Percentiles rank a stretch among this genome's conserved stretches.
Conservation (phyloP, 2,113 vertebrate genomes). For the Microtus richardsoni region DNA sequence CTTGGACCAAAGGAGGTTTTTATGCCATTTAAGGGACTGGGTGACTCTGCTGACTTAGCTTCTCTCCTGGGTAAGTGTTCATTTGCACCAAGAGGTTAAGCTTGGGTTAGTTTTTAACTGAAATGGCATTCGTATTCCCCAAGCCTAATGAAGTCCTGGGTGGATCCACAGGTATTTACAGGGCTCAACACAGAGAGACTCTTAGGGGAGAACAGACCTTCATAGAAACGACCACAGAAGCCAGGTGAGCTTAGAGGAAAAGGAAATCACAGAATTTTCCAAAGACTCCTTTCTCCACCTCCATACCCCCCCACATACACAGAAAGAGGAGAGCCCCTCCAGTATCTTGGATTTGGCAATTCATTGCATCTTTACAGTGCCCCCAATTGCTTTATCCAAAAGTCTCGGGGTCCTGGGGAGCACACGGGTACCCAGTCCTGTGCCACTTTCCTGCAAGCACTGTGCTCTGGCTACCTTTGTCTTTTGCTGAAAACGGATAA, state of each 20-base stretch:
- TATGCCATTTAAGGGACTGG: neutral
- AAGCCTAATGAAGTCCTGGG: neutral
- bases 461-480: neutral
- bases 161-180: slow-evolving; percentile 74
- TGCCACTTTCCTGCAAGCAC: neutral
- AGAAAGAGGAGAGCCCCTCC: neutral
- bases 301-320: neutral
- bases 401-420: neutral
- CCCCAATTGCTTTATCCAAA: slow-evolving; percentile 8
- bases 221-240: slow-evolving; percentile 7
- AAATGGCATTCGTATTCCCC: neutral
- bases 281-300: slow-evolving; percentile 53
- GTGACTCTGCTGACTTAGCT: neutral
- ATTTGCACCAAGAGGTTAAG: slow-evolving; percentile 18
- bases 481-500: neutral
- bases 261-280: slow-evolving; percentile 69
- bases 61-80: slow-evolving; percentile 23
- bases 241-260: slow-evolving; percentile 37
- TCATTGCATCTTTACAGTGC: neutral
- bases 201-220: neutral
- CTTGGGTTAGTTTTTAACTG: slow-evolving; percentile 46
- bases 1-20: slow-evolving; percentile 40
- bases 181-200: slow-evolving; percentile 7
- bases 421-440: neutral
- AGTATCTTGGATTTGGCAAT: slow-evolving; percentile 18